phyloP scores from a whole-genome alignment of 2,888 invertebrate species.

The Pseudococcus viburni region DNA sequence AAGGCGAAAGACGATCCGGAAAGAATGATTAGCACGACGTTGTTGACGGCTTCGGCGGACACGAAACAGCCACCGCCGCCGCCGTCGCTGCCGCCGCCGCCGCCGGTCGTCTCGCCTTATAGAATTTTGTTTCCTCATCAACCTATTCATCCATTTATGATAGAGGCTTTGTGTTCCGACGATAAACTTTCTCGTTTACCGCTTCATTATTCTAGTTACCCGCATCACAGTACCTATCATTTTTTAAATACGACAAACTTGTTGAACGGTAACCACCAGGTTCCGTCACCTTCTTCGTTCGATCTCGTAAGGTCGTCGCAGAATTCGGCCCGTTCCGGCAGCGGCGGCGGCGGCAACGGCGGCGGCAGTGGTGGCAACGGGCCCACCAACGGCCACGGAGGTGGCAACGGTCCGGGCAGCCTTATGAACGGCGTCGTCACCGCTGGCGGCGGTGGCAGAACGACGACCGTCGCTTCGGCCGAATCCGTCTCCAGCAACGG shows the following conservation, averaged over 20 bases:
- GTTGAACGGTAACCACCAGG: constrained; percentile 71
- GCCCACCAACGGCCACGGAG: not conserved
- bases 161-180: constrained; percentile 80
- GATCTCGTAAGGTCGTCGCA: constrained; percentile 50
- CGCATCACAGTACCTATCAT: constrained; percentile 71
- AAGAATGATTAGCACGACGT: constrained; percentile 68
- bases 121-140: constrained; percentile 76
- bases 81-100: constrained; percentile 60
- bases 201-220: constrained; percentile 74
- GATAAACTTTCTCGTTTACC: constrained; percentile 76
- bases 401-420: constrained; percentile 69
- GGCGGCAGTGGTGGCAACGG: constrained; percentile 68
- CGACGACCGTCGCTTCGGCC: not conserved
- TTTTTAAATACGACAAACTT: constrained; percentile 73
- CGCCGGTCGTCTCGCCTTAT: constrained; percentile 69
- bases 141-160: constrained; percentile 80
- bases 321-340: constrained; percentile 71
- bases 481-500: constrained; percentile 58
- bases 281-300: constrained; percentile 69
- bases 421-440: not conserved
- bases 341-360: constrained; percentile 70
- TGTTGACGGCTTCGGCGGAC: constrained; percentile 60
- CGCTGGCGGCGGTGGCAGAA: not conserved
- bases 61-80: constrained; percentile 62
- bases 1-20: constrained; percentile 25